A percentile compares a stretch with the other conserved stretches of the same genome.
Conservation (phyloP, 2,113 vertebrate genomes). For the Dipodomys spectabilis region DNA sequence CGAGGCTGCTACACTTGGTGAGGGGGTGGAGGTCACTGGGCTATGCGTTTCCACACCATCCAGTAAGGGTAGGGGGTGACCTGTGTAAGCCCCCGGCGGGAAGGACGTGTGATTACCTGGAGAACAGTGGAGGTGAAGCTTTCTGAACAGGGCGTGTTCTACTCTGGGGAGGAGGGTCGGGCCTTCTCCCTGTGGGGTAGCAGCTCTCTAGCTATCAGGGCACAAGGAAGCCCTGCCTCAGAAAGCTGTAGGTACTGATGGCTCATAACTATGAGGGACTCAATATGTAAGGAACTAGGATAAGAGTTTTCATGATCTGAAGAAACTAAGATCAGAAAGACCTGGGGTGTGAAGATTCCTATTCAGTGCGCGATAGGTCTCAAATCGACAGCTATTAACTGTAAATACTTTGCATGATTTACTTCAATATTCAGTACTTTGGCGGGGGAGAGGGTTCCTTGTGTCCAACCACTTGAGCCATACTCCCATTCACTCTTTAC, state of each 20-base stretch:
- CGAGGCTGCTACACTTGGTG: constrained; percentile 85
- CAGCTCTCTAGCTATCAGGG: background rate
- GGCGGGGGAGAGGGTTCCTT: too few relatives aligned
- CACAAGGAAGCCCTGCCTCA: background rate
- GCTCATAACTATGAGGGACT: background rate
- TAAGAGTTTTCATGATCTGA: background rate
- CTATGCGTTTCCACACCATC: background rate
- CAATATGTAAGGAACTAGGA: background rate
- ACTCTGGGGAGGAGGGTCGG: too few relatives aligned
- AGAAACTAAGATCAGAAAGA: background rate
- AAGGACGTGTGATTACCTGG: too few relatives aligned
- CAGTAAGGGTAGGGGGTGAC: background rate
- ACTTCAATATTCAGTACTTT: background rate
- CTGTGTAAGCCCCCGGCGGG: background rate
- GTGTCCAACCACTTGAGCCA: too few relatives aligned
- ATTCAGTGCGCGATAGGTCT: background rate
- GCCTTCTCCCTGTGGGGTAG: too few relatives aligned
- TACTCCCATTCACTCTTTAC: background rate
- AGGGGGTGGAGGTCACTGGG: background rate
- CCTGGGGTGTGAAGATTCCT: background rate
- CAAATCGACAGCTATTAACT: background rate
- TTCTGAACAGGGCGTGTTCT: too few relatives aligned
- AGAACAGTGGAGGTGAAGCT: too few relatives aligned
- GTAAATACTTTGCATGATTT: background rate
- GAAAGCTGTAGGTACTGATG: background rate